Base-by-base conservation (phyloP, 2,113 vertebrate genomes). In the Callipepla californica region DNA sequence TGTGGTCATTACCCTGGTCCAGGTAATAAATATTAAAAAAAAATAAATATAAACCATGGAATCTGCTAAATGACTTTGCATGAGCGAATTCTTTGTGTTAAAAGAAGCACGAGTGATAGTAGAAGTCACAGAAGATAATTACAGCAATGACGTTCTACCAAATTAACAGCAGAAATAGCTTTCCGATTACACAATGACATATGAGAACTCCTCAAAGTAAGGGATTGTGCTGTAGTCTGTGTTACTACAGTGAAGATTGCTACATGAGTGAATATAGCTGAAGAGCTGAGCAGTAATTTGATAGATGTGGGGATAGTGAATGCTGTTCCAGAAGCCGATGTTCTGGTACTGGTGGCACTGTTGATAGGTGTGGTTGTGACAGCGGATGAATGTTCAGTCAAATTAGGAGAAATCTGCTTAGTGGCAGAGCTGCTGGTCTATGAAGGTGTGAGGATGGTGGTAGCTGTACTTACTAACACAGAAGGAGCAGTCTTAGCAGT, bases 381-480 rank as follows among this genome's bases (percentile, higher is more conserved):
- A 30, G 28, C 8, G 8, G 19, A 45, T 21, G 42, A 9, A 30
- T 23, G 12, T 22, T 48, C 9, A 32, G 4, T 3, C 20, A 23
- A 9, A 55, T 10, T 16, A 18, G 53, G 53, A 55, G 53, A 55
- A 55, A 10, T 18, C 28, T 30, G 30, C 59, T 19, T 2, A 7
- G 5, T 55, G 40, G 20, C 57, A 59, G 19, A 30, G 16, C 11
- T 34, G 57, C 11, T 58, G 34, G 8, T 28, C 53, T 51, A 14
- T 51, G 13, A 5, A 51, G 50, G 13, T 5, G 25, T 28, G 7
- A 51, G 25, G 28, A 21, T 8, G 9, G 9, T 14, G 14, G 45
- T 7, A 2, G n/a, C 36, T 1, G 58, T 55, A 2, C 8, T 0
- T 14, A 3, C 5, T 25, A 1, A 10, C 1, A 4, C 1, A 1